Conservation (phyloP, 2,888 invertebrate species). For the Punctoribates punctum region DNA sequence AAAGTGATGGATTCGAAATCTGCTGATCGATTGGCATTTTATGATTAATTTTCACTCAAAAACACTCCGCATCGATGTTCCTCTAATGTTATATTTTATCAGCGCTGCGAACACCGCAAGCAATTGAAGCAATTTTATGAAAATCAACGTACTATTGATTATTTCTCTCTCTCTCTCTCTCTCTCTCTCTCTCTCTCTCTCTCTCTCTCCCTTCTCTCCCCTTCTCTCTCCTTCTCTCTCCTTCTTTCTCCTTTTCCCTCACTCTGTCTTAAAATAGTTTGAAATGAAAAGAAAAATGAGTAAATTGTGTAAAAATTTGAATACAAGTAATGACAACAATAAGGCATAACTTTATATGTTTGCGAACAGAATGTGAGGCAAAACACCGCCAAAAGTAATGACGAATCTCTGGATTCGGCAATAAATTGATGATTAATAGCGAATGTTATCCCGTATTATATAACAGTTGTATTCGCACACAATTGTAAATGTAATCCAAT, state of each 20-base stretch:
- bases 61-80: conserved; percentile 31
- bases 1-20: conserved; percentile 26
- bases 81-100: conserved; percentile 35
- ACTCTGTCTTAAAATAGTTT: not conserved
- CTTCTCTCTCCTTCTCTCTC: not conserved
- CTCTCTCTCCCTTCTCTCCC: conserved; percentile 5
- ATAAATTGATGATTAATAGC: conserved; percentile 34
- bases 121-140: conserved; percentile 30
- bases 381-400: not conserved
- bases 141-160: conserved; percentile 32
- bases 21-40: conserved; percentile 29
- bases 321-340: conserved; percentile 12
- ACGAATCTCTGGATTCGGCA: not conserved
- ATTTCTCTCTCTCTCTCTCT: not conserved
- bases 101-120: conserved; percentile 32
- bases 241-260: conserved; percentile 11
- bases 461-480: conserved; percentile 24
- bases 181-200: not conserved
- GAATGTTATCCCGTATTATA: conserved; percentile 6
- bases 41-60: conserved; percentile 37
- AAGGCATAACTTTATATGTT: not conserved
- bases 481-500: conserved; percentile 32
- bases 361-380: too few relatives aligned
- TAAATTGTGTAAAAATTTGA: conserved; percentile 33
- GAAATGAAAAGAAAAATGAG: conserved; percentile 15